Conservation (phyloP, 35 echinoderm and acorn worm genomes). For the Apostichopus japonicus region DNA sequence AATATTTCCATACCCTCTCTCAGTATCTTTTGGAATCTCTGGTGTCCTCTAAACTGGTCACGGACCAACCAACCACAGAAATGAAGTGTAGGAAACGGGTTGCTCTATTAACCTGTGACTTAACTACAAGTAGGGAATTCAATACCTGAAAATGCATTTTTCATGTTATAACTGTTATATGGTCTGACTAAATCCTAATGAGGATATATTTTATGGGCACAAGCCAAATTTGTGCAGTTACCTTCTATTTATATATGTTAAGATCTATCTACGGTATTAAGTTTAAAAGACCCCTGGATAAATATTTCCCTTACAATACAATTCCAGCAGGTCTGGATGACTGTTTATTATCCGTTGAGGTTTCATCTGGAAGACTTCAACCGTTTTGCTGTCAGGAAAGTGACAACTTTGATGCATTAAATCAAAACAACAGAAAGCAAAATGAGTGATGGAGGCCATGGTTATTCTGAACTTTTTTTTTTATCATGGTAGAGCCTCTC, state of each 20-base stretch:
- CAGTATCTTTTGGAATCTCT: no score
- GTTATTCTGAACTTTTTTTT: neutral
- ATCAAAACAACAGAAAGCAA: constrained; percentile 43
- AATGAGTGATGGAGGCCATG: constrained; percentile 23
- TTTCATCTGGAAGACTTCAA: constrained; percentile 41
- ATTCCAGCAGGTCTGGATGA: neutral
- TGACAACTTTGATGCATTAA: constrained; percentile 42
- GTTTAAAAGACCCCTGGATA: neutral
- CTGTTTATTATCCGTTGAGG: constrained; percentile 40
- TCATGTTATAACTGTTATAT: no score
- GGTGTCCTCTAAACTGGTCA: no score
- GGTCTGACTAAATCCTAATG: no score
- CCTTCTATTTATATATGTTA: neutral
- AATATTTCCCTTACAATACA: neutral
- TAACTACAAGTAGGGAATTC: no score
- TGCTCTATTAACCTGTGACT: no score
- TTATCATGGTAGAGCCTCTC: neutral
- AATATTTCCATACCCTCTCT: no score
- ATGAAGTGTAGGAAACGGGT: no score
- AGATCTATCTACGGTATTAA: neutral
- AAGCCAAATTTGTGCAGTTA: neutral
- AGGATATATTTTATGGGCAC: no score
- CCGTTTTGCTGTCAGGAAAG: constrained; percentile 28
- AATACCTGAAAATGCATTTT: no score
- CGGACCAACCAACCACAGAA: no score